These are phyloP conservation scores for Hylaea fasciaria DNA, from an alignment of 2,888 invertebrate species.

Conservation along the genomic window DNA sequence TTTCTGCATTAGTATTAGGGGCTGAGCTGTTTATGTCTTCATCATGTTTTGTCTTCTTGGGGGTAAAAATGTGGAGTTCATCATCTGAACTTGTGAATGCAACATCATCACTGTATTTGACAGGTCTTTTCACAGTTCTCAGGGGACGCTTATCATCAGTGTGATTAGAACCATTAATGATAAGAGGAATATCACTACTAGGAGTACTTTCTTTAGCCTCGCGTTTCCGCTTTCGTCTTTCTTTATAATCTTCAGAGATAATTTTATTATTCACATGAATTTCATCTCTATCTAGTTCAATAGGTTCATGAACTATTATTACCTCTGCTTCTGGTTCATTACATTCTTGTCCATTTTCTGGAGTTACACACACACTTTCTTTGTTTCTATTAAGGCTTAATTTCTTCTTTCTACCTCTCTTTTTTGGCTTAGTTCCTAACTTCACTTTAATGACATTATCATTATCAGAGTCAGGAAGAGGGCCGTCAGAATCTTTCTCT, in stretches of 20 bases:
- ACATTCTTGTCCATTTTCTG: conserved; percentile 33
- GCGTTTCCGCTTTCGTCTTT: conserved; percentile 38
- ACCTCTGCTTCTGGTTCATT: conserved; percentile 2
- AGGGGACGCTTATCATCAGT: conserved; percentile 61
- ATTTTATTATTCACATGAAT: conserved; percentile 15
- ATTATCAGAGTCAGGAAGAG: conserved; percentile 49
- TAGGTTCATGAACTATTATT: neutral
- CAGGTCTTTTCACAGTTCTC: conserved; percentile 68
- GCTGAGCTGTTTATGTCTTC: conserved; percentile 29
- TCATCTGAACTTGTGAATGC: conserved; percentile 71
- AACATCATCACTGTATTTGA: conserved; percentile 69
- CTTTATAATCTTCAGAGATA: conserved; percentile 19
- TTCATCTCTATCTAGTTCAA: conserved; percentile 3
- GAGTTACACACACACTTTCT: conserved; percentile 29
- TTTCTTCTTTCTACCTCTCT: conserved; percentile 59
- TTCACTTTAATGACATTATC: conserved; percentile 69
- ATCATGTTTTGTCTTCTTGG: conserved; percentile 62
- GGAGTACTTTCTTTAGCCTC: conserved; percentile 18
- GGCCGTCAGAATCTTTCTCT: conserved; percentile 59
- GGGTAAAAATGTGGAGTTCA: conserved; percentile 74
- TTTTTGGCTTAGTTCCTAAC: conserved; percentile 61
- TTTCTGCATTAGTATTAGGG: conserved; percentile 23
- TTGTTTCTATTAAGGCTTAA: conserved; percentile 48
- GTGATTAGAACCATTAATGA: conserved; percentile 4
- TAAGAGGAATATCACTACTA: conserved; percentile 19